Evolutionary conservation across 2,888 invertebrate species (phyloP).

Genomic region (Melanargia galathea): DNA sequence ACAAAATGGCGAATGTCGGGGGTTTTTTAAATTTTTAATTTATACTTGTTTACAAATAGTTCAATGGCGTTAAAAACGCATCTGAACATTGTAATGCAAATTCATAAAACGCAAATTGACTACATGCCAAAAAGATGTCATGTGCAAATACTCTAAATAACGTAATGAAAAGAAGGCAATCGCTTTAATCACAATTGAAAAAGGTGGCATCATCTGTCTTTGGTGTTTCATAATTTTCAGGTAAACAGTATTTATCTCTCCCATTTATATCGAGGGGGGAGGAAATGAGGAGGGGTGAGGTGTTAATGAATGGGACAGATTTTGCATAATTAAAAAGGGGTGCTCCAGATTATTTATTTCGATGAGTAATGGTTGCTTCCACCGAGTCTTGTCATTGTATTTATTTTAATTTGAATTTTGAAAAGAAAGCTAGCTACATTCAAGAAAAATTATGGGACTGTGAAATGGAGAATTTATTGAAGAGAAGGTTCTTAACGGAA

Average conservation of each 20-base stretch:
- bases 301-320: constrained; percentile 71
- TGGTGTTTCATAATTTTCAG: constrained; percentile 65
- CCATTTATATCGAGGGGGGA: constrained; percentile 46
- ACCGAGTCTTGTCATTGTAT: constrained; percentile 40
- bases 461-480: constrained; percentile 23
- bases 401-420: constrained; percentile 42
- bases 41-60: too few relatives aligned
- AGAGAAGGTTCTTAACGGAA: too few relatives aligned
- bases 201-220: constrained; percentile 67
- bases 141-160: not conserved
- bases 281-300: constrained; percentile 39
- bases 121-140: not conserved
- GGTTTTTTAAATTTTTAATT: too few relatives aligned
- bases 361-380: constrained; percentile 65
- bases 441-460: constrained; percentile 28
- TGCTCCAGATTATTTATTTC: constrained; percentile 71
- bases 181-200: constrained; percentile 56
- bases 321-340: constrained; percentile 80
- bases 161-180: constrained; percentile 41
- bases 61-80: too few relatives aligned
- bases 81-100: too few relatives aligned
- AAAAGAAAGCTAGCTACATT: constrained; percentile 29
- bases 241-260: constrained; percentile 69
- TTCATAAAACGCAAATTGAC: too few relatives aligned
- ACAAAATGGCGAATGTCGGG: too few relatives aligned